Conservation (phyloP, 2,888 invertebrate species). For the Ditula angustiorana region DNA sequence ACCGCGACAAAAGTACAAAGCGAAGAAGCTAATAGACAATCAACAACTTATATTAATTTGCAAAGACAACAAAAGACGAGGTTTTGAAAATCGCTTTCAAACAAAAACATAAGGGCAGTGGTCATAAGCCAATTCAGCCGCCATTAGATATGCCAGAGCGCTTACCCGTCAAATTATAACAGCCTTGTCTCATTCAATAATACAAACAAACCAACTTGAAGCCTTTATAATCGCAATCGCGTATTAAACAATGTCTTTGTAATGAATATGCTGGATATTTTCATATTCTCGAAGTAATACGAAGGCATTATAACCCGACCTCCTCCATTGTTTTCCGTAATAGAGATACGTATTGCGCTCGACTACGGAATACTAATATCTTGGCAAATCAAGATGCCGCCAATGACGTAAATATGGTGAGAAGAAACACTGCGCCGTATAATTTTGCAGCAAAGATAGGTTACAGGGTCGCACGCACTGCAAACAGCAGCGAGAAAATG, state of each 20-base stretch:
- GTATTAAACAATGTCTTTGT: slow-evolving; percentile 44
- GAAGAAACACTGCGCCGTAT: slow-evolving; percentile 12
- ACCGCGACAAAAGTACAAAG: too few species aligned
- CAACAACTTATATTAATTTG: not conserved
- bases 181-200: slow-evolving; percentile 22
- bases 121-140: slow-evolving; percentile 14
- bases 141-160: slow-evolving; percentile 25
- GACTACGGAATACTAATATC: slow-evolving; percentile 56
- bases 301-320: slow-evolving; percentile 46
- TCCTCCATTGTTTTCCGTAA: slow-evolving; percentile 43
- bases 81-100: not conserved
- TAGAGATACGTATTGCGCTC: slow-evolving; percentile 49
- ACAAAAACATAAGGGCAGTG: slow-evolving; percentile 2
- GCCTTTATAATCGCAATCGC: slow-evolving; percentile 43
- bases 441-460: slow-evolving; percentile 5
- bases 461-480: slow-evolving; percentile 9
- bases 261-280: slow-evolving; percentile 47
- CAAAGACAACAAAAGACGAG: not conserved
- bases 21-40: not conserved
- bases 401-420: slow-evolving; percentile 40
- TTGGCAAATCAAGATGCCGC: slow-evolving; percentile 51
- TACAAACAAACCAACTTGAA: slow-evolving; percentile 42
- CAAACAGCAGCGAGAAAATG: not conserved
- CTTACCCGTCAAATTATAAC: slow-evolving; percentile 29
- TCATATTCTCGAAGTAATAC: slow-evolving; percentile 50